A percentile compares a stretch with the other conserved stretches of the same genome.
These are phyloP conservation scores for Loripinus fragilis DNA, from an alignment of 2,888 invertebrate species.

Conservation along the genomic window DNA sequence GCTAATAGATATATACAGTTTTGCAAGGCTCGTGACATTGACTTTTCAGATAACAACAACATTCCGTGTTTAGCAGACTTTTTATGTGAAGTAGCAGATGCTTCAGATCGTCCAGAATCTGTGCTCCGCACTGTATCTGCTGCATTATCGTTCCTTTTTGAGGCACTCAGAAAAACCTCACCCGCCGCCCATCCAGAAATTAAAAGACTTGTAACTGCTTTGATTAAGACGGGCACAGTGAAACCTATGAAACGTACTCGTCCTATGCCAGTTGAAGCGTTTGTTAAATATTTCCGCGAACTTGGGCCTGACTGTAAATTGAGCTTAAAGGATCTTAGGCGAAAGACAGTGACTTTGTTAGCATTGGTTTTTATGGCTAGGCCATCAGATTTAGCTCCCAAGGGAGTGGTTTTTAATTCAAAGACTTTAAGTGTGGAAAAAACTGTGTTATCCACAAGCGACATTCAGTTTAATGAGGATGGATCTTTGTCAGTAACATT, in stretches of 20 bases:
- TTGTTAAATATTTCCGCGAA: neutral
- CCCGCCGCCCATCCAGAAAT: conserved; percentile 7
- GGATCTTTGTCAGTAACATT: conserved; percentile 4
- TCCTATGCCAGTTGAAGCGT: neutral
- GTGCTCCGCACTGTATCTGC: neutral
- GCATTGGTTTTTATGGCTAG: conserved; percentile 18
- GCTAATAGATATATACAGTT: neutral
- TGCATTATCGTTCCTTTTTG: conserved; percentile 12
- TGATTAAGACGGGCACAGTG: conserved; percentile 5
- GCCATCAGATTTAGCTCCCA: conserved; percentile 23
- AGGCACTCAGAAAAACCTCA: conserved; percentile 5
- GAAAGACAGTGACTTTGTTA: conserved; percentile 4
- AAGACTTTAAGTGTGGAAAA: neutral
- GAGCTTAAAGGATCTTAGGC: neutral
- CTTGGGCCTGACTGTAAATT: neutral
- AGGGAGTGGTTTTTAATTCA: neutral
- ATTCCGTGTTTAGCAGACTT: conserved; percentile 2
- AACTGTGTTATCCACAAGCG: neutral
- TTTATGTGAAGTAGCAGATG: neutral
- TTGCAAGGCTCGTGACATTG: neutral
- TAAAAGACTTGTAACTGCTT: conserved; percentile 1
- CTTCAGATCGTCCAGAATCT: conserved; percentile 15
- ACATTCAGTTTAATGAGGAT: conserved; percentile 1
- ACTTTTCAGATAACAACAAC: conserved; percentile 2
- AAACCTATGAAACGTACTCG: neutral